Base-by-base conservation (phyloP, 2,113 vertebrate species). In the Helogale parvula region DNA sequence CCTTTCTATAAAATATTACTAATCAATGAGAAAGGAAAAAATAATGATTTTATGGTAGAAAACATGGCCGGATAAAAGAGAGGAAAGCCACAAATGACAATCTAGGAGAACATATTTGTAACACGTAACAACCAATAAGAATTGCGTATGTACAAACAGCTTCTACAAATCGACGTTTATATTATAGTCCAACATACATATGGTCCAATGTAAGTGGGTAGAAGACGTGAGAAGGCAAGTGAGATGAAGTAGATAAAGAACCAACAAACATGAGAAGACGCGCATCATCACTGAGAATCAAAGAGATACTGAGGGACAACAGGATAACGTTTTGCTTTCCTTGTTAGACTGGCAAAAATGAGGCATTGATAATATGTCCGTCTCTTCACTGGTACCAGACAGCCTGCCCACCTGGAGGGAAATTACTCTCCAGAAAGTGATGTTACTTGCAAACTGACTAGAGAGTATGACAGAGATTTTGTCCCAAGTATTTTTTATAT, bases 271-370 rank as follows among this genome's bases (percentile, higher is more conserved):
- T 52, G 50, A 65, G 79, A 80, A 82, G 17, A 45, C 41, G 21
- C 77, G 50, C 14, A 50, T 71, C 15, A 29, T 91, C 33, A 88
- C 41, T 95, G 89, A 50, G 68, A 93, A 92, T 63, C 6, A 57
- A 84, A 84, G 35, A 91, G 76, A 76, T 86, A 63, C n/a, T 76
- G 57, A 93, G 21, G 65, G 88, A 94, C 21, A 90, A 97, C 23
- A 80, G 91, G 19, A 33, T 54, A 29, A 35, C 31, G 57, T 27
- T 84, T 27, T 69, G 23, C 7, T 54, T 5, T 19, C 79, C 25
- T 84, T 45, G 13, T 83, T 93, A 84, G 72, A 65, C 29, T 88
- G 27, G 71, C 11, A 84, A 79, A 82, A 88, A 45, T 25, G 14
- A 93, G 65, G 94, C 35, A 47, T 65, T 90, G 63, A 7, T 68